Conservation (phyloP, 1,140 invertebrate species). For the Tenebrio molitor region DNA sequence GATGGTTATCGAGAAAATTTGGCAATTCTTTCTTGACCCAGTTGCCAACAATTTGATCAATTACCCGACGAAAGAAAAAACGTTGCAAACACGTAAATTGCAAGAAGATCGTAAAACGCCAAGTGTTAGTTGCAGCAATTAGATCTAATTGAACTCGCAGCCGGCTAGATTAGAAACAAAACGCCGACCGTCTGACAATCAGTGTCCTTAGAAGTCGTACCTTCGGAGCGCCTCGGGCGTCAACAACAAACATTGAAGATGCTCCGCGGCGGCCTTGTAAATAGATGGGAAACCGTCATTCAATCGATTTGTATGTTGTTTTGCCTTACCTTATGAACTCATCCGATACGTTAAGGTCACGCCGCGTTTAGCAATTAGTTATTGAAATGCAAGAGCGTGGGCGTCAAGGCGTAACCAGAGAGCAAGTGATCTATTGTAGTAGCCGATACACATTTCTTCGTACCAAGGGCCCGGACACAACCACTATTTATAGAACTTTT, state of each 20-base stretch:
- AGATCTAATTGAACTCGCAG: conserved; percentile 23
- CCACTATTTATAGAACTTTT: conserved; percentile 32
- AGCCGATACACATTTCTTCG: conserved; percentile 35
- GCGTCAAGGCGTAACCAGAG: conserved; percentile 17
- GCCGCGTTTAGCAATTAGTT: conserved; percentile 28
- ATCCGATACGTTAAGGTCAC: conserved; percentile 37
- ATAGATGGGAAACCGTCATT: conserved; percentile 24
- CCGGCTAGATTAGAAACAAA: conserved; percentile 21
- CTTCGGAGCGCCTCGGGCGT: conserved; percentile 20
- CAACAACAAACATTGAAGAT: conserved; percentile 36
- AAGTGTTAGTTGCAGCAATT: conserved; percentile 24
- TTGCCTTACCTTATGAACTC: conserved; percentile 33
- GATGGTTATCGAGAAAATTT: neutral
- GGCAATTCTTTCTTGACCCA: conserved; percentile 22
- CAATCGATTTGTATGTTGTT: conserved; percentile 33
- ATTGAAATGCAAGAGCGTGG: conserved; percentile 46
- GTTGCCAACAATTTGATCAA: conserved; percentile 24
- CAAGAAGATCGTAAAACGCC: conserved; percentile 6
- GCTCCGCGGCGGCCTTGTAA: conserved; percentile 34
- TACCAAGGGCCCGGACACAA: conserved; percentile 20
- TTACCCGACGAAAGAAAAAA: conserved; percentile 2
- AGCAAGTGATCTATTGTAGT: conserved; percentile 37
- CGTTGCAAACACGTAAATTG: conserved; percentile 28
- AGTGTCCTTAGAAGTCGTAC: conserved; percentile 32
- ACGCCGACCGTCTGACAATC: conserved; percentile 24